Evolutionary conservation across 1,140 invertebrate species (phyloP).

Genomic region (Triops longicaudatus): DNA sequence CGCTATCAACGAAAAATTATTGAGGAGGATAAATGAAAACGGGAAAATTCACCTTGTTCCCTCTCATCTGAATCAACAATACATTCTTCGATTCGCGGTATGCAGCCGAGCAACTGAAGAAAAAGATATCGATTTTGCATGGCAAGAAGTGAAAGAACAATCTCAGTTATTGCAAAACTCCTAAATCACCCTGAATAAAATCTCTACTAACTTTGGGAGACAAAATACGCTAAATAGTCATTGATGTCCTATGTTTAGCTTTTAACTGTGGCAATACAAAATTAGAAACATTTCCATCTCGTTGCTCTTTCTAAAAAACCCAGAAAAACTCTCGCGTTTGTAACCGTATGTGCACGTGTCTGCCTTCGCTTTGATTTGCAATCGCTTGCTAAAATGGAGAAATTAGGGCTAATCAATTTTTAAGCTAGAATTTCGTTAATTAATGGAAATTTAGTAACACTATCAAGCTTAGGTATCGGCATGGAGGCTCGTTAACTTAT

Average conservation of each 20-base stretch:
- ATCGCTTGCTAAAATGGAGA: no score
- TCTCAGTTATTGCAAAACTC: slow-evolving; percentile 32
- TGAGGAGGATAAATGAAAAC: slow-evolving; percentile 63
- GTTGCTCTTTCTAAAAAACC: neutral
- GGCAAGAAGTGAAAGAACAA: slow-evolving; percentile 62
- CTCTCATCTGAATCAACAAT: slow-evolving; percentile 54
- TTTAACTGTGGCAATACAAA: neutral
- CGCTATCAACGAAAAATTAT: slow-evolving; percentile 58
- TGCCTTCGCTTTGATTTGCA: no score
- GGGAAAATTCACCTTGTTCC: slow-evolving; percentile 78
- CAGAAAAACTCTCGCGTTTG: neutral
- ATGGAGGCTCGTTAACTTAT: no score
- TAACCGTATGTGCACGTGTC: no score
- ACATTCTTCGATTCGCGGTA: slow-evolving; percentile 73
- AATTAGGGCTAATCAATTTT: no score
- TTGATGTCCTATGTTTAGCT: neutral
- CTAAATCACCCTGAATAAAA: neutral
- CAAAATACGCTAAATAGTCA: no score
- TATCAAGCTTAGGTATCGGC: no score
- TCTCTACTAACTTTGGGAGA: no score
- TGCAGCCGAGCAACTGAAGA: slow-evolving; percentile 60
- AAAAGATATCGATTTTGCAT: slow-evolving; percentile 68
- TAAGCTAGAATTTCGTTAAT: no score
- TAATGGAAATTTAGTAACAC: no score
- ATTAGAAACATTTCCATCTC: neutral